Evolutionary conservation across 2,888 invertebrate genomes (phyloP), one percentile per base, ranked within the genome.

Genomic region (Marasmarcha lunaedactyla): DNA sequence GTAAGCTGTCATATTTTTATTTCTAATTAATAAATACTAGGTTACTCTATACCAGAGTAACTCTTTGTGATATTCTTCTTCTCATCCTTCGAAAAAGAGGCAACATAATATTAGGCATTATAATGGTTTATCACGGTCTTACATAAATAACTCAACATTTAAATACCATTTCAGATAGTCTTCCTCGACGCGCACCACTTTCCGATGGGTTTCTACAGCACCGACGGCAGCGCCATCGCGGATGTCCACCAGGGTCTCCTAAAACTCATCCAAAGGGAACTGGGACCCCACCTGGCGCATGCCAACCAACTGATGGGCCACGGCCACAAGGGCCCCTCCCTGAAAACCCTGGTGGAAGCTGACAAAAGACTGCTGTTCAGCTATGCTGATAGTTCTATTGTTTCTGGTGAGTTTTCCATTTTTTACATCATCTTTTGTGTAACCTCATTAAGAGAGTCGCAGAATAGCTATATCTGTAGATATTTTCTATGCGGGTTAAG

Each of bases 151-250:
- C n/a, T n/a, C n/a, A n/a, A n/a, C n/a, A n/a, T n/a, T n/a, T n/a
- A 20, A 5, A 5, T 20, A 5, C 20, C 20, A 20, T 51, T 55
- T 3, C 60, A 84, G 84, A 76, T 93, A 25, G 84, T 94, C 7
- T 87, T 95, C 44, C 67, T 95, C 37, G 94, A 95, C 57, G 91
- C 95, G 35, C 93, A 94, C 55, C 88, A 92, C 44, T 93, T 94
- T 66, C 93, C 93, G 1, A 74, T 88, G 12, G 89, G 89, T 1
- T 88, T 89, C 49, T 81, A 83, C 49, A 59, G 74, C 15, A 55
- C 61, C 1, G 65, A 78, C 38, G 77, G 78, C 26, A 59, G 74
- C 1, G 81, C 85, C 1, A 73, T 84, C 14, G 62, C 71, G 1
- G 56, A 57, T 10, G 81, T 87, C 1, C 89, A 89, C 56, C 63